Evolutionary conservation across 2,888 invertebrate species (phyloP).

Genomic region (Chaitophorus viminalis): DNA sequence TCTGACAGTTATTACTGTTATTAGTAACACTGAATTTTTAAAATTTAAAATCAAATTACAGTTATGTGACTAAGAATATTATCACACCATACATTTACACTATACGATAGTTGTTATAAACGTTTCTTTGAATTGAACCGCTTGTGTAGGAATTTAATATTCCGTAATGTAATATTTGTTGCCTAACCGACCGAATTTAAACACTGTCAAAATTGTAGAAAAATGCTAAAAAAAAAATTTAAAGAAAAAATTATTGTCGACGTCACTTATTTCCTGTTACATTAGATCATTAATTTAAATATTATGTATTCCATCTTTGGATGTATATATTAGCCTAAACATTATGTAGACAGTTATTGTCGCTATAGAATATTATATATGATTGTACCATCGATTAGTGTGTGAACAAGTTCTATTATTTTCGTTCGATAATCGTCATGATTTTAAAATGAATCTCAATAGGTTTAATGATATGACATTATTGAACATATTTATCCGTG

Average conservation of each 20-base stretch:
- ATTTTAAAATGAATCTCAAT: too few species aligned
- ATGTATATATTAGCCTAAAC: too few species aligned
- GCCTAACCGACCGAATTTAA: neutral
- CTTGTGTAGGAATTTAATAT: neutral
- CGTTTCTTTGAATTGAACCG: neutral
- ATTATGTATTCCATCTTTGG: too few species aligned
- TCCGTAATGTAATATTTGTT: neutral
- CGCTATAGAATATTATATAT: too few species aligned
- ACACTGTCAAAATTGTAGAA: neutral
- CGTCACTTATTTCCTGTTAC: neutral
- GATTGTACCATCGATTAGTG: too few species aligned
- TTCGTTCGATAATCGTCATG: too few species aligned
- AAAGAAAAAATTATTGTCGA: too few species aligned
- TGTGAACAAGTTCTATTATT: too few species aligned
- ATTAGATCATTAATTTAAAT: neutral
- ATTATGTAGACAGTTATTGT: too few species aligned
- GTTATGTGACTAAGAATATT: neutral
- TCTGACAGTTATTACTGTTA: neutral
- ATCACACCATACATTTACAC: too few species aligned
- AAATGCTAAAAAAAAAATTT: neutral
- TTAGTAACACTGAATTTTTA: neutral
- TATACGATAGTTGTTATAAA: neutral
- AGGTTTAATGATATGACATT: too few species aligned
- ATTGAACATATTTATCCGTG: too few species aligned
- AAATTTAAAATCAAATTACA: neutral